Evolutionary conservation across 2,113 vertebrate species (phyloP).

Genomic region (Oriolus oriolus): DNA sequence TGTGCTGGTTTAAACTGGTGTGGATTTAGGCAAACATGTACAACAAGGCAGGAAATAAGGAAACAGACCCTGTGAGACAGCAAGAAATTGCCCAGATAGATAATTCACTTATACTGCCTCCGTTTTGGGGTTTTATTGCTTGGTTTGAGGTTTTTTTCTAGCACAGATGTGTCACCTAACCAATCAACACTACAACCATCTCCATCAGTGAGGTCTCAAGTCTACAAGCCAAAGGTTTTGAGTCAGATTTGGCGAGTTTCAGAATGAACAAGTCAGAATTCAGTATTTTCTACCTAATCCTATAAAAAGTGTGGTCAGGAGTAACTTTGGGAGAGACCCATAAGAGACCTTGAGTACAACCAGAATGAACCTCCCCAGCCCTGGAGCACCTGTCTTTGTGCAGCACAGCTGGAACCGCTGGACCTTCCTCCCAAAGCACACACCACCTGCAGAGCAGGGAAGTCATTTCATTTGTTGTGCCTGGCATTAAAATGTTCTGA

Average conservation of each 20-base stretch:
- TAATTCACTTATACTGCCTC: background rate
- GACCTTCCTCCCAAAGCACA: background rate
- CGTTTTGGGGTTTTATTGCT: background rate
- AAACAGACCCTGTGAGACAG: background rate
- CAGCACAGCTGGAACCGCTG: background rate
- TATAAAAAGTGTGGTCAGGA: background rate
- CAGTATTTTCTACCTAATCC: background rate
- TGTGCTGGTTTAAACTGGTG: background rate
- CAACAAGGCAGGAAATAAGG: background rate
- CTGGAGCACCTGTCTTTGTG: background rate
- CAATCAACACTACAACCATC: background rate
- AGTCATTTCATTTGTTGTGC: background rate
- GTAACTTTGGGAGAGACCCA: background rate
- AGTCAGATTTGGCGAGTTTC: background rate
- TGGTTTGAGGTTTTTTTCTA: rapidly evolving
- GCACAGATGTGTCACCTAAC: background rate
- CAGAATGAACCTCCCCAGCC: rapidly evolving
- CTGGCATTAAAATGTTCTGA: background rate
- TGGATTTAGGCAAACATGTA: background rate
- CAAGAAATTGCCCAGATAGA: background rate
- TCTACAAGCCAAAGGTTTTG: background rate
- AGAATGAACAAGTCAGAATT: background rate
- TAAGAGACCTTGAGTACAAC: background rate
- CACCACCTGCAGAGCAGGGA: background rate
- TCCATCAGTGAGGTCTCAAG: background rate